Evolutionary conservation across 2,888 invertebrate genomes (phyloP).

Genomic region (Amblyteles armatorius): DNA sequence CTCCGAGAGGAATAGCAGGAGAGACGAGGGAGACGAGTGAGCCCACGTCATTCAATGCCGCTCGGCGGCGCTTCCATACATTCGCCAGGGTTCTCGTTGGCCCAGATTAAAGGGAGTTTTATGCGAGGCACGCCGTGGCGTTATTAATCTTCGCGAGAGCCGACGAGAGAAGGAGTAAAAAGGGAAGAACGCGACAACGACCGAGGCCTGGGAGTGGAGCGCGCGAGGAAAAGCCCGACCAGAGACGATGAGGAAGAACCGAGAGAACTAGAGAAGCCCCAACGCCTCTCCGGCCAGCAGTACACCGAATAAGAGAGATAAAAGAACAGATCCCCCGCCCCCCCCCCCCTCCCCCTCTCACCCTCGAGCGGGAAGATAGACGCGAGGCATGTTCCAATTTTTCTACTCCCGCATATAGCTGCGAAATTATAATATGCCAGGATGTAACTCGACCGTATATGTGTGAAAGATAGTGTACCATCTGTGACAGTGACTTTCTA

Average conservation of each 20-base stretch:
- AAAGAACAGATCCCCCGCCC: background rate
- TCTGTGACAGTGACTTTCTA: constrained; percentile 15
- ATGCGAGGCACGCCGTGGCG: constrained; percentile 74
- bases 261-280: constrained; percentile 57
- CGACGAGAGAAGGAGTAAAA: constrained; percentile 62
- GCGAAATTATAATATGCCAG: constrained; percentile 29
- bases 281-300: constrained; percentile 9
- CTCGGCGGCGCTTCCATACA: constrained; percentile 61
- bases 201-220: constrained; percentile 29
- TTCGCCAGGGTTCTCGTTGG: constrained; percentile 70
- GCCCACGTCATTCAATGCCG: constrained; percentile 65
- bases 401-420: constrained; percentile 29
- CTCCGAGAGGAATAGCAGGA: constrained; percentile 57
- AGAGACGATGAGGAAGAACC: constrained; percentile 46
- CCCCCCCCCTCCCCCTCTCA: too few species aligned
- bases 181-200: constrained; percentile 50
- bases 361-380: constrained; percentile 34
- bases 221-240: constrained; percentile 53
- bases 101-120: constrained; percentile 79
- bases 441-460: constrained; percentile 1
- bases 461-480: constrained; percentile 2
- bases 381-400: constrained; percentile 35
- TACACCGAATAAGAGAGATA: constrained; percentile 49
- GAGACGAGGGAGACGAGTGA: constrained; percentile 56
- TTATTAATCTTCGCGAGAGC: constrained; percentile 79